These are phyloP conservation scores for Bombus confusus DNA, from an alignment of 1,140 invertebrate genomes.

Conservation along the genomic window DNA sequence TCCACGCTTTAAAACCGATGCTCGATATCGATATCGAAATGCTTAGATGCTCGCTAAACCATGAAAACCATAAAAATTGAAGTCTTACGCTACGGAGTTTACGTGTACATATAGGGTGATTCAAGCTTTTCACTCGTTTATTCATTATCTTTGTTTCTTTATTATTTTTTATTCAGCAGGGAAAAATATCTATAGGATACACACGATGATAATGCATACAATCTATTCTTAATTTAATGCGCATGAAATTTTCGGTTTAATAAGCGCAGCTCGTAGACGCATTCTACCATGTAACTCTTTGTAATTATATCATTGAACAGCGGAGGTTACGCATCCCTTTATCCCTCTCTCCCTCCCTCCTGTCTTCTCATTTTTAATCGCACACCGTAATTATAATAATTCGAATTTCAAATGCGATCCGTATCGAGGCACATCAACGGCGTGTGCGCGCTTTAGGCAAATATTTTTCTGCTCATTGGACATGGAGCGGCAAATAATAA, in stretches of 20 bases:
- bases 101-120: neutral
- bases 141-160: neutral
- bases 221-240: slow-evolving; percentile 48
- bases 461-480: slow-evolving; percentile 53
- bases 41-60: neutral
- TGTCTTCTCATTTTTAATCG: slow-evolving; percentile 38
- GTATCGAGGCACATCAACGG: neutral
- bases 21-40: neutral
- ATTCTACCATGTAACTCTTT: slow-evolving; percentile 51
- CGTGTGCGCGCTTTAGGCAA: slow-evolving; percentile 28
- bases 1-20: neutral
- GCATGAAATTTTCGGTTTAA: slow-evolving; percentile 46
- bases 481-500: slow-evolving; percentile 33
- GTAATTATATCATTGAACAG: slow-evolving; percentile 47
- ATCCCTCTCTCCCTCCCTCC: slow-evolving; percentile 23
- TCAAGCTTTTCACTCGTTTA: neutral
- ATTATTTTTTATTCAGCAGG: slow-evolving; percentile 11
- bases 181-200: neutral
- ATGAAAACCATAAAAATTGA: neutral
- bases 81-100: neutral
- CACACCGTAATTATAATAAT: slow-evolving; percentile 47
- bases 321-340: slow-evolving; percentile 20
- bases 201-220: slow-evolving; percentile 25
- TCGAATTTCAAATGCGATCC: slow-evolving; percentile 50
- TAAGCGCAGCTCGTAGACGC: slow-evolving; percentile 32